phyloP scores from a whole-genome alignment of 2,113 vertebrate species.

The Nannospalax galili region DNA sequence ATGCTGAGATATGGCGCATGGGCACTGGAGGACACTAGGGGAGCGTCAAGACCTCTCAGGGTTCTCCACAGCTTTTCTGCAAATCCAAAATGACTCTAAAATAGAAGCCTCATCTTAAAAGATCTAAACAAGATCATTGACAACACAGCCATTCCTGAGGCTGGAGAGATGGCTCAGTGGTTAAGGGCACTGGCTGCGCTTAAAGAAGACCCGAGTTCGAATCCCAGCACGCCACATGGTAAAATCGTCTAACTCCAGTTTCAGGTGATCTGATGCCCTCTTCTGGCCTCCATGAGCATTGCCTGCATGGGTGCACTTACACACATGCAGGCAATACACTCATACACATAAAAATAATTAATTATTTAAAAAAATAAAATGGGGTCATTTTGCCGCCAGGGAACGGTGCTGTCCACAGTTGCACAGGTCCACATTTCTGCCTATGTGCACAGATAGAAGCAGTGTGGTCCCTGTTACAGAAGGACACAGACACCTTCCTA shows the following conservation, averaged over 20 bases:
- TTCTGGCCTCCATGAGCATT: no score
- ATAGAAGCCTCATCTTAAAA: background rate
- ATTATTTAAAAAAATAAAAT: no score
- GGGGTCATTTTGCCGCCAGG: accelerated
- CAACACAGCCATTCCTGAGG: background rate
- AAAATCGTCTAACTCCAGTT: no score
- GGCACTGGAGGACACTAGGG: background rate
- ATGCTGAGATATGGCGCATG: background rate
- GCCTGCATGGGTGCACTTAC: no score
- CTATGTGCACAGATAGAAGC: accelerated
- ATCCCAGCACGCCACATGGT: no score
- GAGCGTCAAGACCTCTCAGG: background rate
- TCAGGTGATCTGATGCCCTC: no score
- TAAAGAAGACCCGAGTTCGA: no score
- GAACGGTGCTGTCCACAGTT: accelerated
- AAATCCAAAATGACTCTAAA: background rate
- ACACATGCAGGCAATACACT: no score
- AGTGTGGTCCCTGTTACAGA: background rate
- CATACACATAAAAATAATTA: no score
- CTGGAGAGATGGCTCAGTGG: no score
- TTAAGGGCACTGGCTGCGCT: no score
- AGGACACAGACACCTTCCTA: background rate
- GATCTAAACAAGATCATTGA: background rate
- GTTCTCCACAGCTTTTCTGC: background rate
- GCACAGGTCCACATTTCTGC: accelerated